Base-by-base conservation (phyloP, 2,888 invertebrate species). In the Eudemis profundana region DNA sequence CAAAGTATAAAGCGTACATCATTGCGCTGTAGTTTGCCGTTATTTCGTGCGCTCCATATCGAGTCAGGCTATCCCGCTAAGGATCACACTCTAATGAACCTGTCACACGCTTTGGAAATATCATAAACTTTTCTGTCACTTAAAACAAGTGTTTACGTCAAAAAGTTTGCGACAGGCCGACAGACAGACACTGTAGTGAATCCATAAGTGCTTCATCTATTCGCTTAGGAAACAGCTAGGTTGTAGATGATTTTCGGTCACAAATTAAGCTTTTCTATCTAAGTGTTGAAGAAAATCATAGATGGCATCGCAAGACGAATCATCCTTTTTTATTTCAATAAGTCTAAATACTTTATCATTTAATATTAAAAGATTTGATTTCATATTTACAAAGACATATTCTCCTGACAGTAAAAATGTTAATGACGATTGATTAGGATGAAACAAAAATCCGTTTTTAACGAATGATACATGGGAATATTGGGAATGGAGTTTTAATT, bases 31-130 rank as follows among this genome's bases (percentile, higher is more conserved):
- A 76, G 76, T 77, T 75, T 77, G 74, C 86, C 85, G 86, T 85
- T 86, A 85, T 74, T 76, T 82, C 82, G 83, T 82, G 85, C 82
- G 79, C 83, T 84, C 87, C 86, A 86, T 87, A 87, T 87, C 81
- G 78, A 84, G 85, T 76, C 70, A 76, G 74, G 68, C 67, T 66
- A 76, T 82, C 87, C 87, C 83, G 82, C 78, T 89, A 51, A 51
- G 64, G 64, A 64, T 51, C 50, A 36, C 54, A 62, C 54, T 59
- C 44, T 59, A 59, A 64, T 51, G 64, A 59, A 64, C 64, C 64
- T 59, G 64, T 64, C 64, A 63, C 63, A 63, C 40, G 57, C 36
- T 44, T 59, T 29, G 17, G 44, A 64, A 64, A 59, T 64, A 64
- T 56, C 49, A 46, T 46, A 61, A 53, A 36, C 29, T 23, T 62